phyloP scores from a whole-genome alignment of 2,113 vertebrate species.

The Lagenorhynchus albirostris region DNA sequence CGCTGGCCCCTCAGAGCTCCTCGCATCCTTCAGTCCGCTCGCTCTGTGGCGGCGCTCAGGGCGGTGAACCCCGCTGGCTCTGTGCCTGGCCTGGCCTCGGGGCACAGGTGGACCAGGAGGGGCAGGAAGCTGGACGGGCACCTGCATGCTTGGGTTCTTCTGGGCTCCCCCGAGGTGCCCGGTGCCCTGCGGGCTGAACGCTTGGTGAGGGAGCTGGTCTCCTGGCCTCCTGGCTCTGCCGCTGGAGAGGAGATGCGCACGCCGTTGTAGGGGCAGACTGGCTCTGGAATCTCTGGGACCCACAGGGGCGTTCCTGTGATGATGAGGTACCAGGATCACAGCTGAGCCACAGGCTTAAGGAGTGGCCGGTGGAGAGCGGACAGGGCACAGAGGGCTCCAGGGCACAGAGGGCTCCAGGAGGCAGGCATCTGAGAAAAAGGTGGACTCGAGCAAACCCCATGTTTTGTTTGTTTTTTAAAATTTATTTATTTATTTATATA shows the following conservation, averaged over 20 bases:
- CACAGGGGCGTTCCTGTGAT: rapidly evolving
- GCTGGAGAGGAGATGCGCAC: rapidly evolving
- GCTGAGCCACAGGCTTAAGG: neutral
- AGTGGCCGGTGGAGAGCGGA: neutral
- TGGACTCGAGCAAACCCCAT: neutral
- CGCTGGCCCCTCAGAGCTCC: neutral
- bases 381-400: neutral
- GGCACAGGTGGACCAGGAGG: neutral
- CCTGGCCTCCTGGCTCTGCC: neutral
- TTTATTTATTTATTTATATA: too few relatives aligned
- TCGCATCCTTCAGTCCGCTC: neutral
- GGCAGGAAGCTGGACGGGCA: neutral
- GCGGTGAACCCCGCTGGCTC: neutral
- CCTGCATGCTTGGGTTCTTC: too few relatives aligned
- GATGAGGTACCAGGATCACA: neutral
- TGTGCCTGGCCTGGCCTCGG: neutral
- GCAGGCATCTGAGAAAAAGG: too few relatives aligned
- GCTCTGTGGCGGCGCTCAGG: rapidly evolving
- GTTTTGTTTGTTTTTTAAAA: neutral
- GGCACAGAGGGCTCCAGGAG: neutral
- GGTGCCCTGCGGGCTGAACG: rapidly evolving
- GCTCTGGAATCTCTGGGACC: neutral
- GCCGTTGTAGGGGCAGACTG: rapidly evolving
- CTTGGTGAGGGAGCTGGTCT: neutral
- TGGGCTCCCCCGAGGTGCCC: neutral